Evolutionary conservation across 2,797 vertebrate genomes (phyloP).

Genomic region (Zalophus californianus): DNA sequence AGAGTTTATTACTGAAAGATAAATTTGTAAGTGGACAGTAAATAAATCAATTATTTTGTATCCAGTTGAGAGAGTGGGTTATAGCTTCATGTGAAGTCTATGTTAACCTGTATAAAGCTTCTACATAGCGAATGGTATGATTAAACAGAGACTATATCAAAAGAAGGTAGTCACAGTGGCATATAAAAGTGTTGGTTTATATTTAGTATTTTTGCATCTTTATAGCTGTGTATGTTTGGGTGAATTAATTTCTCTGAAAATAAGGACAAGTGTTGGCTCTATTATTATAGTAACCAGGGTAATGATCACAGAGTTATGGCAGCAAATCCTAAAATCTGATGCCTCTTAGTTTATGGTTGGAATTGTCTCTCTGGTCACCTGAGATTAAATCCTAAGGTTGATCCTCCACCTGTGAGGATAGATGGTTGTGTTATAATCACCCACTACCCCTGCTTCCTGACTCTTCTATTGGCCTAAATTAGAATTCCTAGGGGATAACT

Average conservation of each 20-base stretch:
- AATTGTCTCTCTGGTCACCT: neutral
- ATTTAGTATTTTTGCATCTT: neutral
- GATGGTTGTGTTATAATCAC: neutral
- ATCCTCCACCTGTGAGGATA: neutral
- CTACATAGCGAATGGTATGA: neutral
- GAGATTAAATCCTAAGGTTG: neutral
- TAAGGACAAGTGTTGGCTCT: neutral
- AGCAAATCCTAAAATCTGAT: neutral
- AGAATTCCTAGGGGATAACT: neutral
- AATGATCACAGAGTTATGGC: neutral
- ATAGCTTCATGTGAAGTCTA: neutral
- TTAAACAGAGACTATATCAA: neutral
- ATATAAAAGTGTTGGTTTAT: neutral
- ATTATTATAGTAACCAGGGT: neutral
- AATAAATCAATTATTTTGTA: neutral
- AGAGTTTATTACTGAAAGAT: neutral
- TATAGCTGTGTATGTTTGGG: neutral
- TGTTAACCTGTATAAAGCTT: neutral
- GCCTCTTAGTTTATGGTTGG: neutral
- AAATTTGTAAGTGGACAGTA: neutral
- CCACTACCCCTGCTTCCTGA: neutral
- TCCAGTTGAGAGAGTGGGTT: neutral
- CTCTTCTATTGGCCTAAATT: neutral
- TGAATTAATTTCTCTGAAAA: neutral
- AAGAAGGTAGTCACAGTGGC: neutral